Percentiles rank a stretch among this genome's conserved stretches.
Conservation (phyloP, 2,113 vertebrate species). For the Trachemys scripta region DNA sequence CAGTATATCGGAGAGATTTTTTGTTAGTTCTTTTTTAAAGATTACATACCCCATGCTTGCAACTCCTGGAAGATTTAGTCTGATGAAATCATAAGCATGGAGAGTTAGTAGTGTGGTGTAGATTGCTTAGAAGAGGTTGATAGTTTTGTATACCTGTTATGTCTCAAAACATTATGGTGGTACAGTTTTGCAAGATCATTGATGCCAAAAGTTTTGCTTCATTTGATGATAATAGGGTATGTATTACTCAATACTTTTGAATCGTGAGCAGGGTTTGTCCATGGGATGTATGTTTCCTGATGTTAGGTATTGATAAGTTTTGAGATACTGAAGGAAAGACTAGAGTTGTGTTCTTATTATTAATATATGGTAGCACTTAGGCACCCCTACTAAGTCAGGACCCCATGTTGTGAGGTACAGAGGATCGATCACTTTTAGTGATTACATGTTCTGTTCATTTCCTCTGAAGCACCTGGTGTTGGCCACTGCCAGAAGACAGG, state of each 20-base stretch:
- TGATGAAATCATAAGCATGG: neutral
- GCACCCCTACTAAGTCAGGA: neutral
- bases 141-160: fast-evolving
- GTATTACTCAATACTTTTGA: neutral
- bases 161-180: neutral
- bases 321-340: neutral
- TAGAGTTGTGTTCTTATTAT: neutral
- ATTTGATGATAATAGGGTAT: neutral
- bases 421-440: no score
- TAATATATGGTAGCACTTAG: neutral
- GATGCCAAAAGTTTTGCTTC: neutral
- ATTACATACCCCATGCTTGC: neutral
- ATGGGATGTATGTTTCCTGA: neutral
- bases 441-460: no score
- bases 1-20: neutral
- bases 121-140: neutral
- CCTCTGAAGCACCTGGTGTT: no score
- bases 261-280: neutral
- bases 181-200: neutral
- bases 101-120: neutral
- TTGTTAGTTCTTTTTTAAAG: neutral
- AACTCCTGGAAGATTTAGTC: neutral
- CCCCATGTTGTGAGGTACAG: neutral
- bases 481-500: no score
- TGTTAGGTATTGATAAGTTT: neutral